Conservation (phyloP, 2,113 vertebrate genomes). For the Mixornis gularis region DNA sequence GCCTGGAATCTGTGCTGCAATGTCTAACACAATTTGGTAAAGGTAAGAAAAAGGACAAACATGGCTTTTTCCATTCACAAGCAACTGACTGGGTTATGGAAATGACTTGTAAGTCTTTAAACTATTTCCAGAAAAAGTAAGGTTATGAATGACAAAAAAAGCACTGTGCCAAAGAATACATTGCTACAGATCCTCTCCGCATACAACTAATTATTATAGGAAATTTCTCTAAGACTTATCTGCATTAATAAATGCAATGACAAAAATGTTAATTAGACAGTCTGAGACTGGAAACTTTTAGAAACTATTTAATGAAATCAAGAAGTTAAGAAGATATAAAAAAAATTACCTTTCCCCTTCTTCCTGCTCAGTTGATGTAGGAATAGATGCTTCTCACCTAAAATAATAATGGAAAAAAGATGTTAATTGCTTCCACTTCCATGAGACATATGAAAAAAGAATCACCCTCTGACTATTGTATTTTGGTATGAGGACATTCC, state of each 20-base stretch:
- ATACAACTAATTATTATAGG: neutral
- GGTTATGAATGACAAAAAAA: neutral
- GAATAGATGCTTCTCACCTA: slow-evolving; percentile 34
- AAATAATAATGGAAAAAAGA: slow-evolving; percentile 46
- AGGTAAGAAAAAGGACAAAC: slow-evolving; percentile 2
- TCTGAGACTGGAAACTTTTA: neutral
- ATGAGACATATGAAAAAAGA: neutral
- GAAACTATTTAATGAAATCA: neutral
- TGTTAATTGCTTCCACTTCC: slow-evolving; percentile 47
- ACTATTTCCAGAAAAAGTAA: slow-evolving; percentile 24
- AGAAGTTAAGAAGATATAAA: neutral
- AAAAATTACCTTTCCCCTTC: neutral
- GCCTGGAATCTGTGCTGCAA: neutral
- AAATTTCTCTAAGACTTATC: neutral
- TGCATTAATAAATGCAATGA: neutral
- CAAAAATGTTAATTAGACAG: neutral
- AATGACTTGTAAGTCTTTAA: slow-evolving; percentile 3
- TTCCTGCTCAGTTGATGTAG: neutral
- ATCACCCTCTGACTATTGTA: slow-evolving; percentile 17
- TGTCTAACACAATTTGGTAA: neutral
- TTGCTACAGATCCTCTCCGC: neutral
- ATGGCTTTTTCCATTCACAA: neutral
- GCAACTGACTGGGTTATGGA: neutral
- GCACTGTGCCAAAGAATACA: neutral
- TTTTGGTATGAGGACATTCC: slow-evolving; percentile 55